Evolutionary conservation across 2,888 invertebrate species (phyloP).

Genomic region (Leuctra nigra): DNA sequence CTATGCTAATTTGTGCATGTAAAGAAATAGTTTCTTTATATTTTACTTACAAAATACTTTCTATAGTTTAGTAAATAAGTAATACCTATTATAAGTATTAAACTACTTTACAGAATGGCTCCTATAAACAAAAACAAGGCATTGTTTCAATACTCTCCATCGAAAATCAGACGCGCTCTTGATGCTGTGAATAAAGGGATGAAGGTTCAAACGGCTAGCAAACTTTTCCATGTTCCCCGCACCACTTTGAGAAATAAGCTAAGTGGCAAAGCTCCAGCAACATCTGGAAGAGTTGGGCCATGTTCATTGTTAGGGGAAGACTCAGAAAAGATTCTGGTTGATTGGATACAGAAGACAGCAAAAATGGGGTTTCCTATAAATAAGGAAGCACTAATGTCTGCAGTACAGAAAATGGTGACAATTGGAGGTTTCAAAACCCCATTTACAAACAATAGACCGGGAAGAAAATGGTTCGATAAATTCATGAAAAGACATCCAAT

Average conservation of each 20-base stretch:
- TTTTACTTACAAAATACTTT: too few species aligned
- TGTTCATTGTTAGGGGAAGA: constrained; percentile 25
- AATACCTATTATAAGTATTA: too few species aligned
- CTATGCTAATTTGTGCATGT: too few species aligned
- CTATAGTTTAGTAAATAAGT: too few species aligned
- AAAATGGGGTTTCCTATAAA: constrained; percentile 30
- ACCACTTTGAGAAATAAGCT: constrained; percentile 21
- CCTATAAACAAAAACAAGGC: too few species aligned
- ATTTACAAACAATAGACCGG: constrained; percentile 22
- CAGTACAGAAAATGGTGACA: constrained; percentile 29
- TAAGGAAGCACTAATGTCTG: constrained; percentile 26
- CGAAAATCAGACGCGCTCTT: background rate
- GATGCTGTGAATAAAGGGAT: constrained; percentile 14
- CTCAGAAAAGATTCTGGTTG: constrained; percentile 26
- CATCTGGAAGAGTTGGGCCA: constrained; percentile 27
- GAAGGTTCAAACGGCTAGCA: constrained; percentile 13
- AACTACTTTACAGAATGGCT: too few species aligned
- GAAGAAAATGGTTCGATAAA: constrained; percentile 29
- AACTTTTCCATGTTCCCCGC: constrained; percentile 19
- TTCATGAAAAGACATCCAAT: constrained; percentile 29
- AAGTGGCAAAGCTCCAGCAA: constrained; percentile 12
- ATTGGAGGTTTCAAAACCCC: constrained; percentile 24
- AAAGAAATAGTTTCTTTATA: too few species aligned
- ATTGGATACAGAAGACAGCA: constrained; percentile 28
- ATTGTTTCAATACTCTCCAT: background rate